Evolutionary conservation across 2,797 vertebrate species (phyloP).

Genomic region (Corythornis leucogaster): DNA sequence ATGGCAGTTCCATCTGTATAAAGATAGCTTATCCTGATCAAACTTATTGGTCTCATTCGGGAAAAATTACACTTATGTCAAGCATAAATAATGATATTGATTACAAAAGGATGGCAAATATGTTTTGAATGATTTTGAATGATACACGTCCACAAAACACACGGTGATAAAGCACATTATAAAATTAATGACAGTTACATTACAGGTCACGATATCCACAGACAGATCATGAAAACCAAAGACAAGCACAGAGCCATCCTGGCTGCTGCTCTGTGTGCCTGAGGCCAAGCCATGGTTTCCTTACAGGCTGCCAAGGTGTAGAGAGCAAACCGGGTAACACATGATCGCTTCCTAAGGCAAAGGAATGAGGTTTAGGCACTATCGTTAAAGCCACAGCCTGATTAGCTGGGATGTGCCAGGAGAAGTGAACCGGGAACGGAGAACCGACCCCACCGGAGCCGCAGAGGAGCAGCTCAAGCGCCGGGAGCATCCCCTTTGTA

Average conservation of each 20-base stretch:
- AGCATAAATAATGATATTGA: neutral
- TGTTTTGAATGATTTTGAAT: too few relatives aligned
- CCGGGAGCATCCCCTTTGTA: neutral
- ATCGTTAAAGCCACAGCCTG: rapidly evolving
- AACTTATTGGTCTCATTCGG: neutral
- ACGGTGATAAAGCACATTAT: rapidly evolving
- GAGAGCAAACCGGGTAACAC: neutral
- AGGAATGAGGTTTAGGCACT: neutral
- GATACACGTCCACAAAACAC: neutral
- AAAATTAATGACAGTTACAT: rapidly evolving
- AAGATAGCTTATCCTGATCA: neutral
- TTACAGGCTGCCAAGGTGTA: neutral
- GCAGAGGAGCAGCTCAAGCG: rapidly evolving
- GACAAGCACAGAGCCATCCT: neutral
- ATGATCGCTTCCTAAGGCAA: rapidly evolving
- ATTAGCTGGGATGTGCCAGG: rapidly evolving
- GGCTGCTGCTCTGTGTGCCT: neutral
- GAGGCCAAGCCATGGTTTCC: neutral
- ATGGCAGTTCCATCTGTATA: neutral
- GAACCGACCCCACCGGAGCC: rapidly evolving
- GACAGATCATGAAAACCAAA: rapidly evolving
- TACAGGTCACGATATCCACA: rapidly evolving
- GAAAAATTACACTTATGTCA: neutral
- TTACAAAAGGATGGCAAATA: neutral
- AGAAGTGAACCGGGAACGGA: neutral